These are phyloP conservation scores for Lepidocyrtinus sp. DNA, from an alignment of 2,888 invertebrate genomes.

Conservation along the genomic window DNA sequence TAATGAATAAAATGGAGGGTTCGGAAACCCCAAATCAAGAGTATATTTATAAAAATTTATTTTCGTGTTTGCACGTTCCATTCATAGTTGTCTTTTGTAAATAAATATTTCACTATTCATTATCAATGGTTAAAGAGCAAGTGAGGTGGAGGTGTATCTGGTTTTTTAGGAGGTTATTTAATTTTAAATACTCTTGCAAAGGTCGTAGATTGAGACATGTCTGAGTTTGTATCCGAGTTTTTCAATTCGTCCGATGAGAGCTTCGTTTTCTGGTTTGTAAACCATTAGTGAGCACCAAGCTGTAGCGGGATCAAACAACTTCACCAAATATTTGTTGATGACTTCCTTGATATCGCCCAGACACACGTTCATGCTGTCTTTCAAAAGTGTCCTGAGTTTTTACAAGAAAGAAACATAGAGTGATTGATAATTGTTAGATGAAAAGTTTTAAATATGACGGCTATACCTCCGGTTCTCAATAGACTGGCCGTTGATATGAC, in stretches of 20 bases:
- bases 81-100: no score
- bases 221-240: constrained; percentile 60
- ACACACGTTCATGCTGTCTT: constrained; percentile 67
- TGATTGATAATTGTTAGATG: background rate
- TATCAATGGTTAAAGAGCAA: no score
- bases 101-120: no score
- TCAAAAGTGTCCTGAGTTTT: constrained; percentile 64
- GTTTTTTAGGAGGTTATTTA: no score
- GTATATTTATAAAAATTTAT: no score
- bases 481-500: constrained; percentile 64
- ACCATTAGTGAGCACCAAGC: constrained; percentile 66
- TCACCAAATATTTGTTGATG: constrained; percentile 62
- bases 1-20: no score
- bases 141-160: no score
- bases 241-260: constrained; percentile 55
- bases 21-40: no score
- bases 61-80: no score
- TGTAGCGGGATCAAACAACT: constrained; percentile 66
- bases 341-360: constrained; percentile 66
- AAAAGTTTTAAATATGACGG: background rate
- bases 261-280: constrained; percentile 57
- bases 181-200: constrained; percentile 47
- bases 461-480: constrained; percentile 61
- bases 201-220: constrained; percentile 26
- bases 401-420: background rate